phyloP scores from a whole-genome alignment of 2,888 invertebrate genomes.

The Oxystoma pomonae region DNA sequence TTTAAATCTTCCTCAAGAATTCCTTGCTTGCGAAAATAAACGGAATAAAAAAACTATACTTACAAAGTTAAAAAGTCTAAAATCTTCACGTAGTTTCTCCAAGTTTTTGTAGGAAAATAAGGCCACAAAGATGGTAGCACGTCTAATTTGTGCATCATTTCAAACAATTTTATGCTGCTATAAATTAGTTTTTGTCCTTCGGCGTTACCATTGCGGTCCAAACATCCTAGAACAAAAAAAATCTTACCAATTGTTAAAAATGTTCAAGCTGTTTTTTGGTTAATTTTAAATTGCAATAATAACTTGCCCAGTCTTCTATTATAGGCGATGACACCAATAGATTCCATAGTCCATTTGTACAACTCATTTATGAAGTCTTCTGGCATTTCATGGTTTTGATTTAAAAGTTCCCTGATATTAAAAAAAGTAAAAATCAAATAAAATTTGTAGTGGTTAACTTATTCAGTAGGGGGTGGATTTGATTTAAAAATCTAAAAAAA shows the following conservation, averaged over 20 bases:
- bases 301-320: conserved; percentile 39
- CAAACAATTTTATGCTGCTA: conserved; percentile 34
- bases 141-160: conserved; percentile 39
- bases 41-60: background rate
- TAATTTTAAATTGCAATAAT: background rate
- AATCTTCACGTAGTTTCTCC: conserved; percentile 38
- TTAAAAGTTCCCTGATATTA: too few species aligned
- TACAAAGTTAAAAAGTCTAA: conserved; percentile 43
- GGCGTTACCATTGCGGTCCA: conserved; percentile 35
- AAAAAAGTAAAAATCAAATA: too few species aligned
- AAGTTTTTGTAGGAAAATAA: conserved; percentile 37
- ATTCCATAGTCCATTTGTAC: conserved; percentile 62
- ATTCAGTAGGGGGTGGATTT: too few species aligned
- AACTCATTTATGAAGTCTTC: conserved; percentile 52
- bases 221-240: conserved; percentile 42
- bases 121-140: conserved; percentile 41
- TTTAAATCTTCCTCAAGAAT: too few species aligned
- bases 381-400: conserved; percentile 36
- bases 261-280: background rate
- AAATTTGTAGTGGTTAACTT: too few species aligned
- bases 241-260: too few species aligned
- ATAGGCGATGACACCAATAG: conserved; percentile 45
- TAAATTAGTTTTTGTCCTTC: conserved; percentile 47
- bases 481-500: too few species aligned
- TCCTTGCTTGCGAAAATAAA: too few species aligned